Conservation (phyloP, 2,888 invertebrate species). For the Rosalia funebris region DNA sequence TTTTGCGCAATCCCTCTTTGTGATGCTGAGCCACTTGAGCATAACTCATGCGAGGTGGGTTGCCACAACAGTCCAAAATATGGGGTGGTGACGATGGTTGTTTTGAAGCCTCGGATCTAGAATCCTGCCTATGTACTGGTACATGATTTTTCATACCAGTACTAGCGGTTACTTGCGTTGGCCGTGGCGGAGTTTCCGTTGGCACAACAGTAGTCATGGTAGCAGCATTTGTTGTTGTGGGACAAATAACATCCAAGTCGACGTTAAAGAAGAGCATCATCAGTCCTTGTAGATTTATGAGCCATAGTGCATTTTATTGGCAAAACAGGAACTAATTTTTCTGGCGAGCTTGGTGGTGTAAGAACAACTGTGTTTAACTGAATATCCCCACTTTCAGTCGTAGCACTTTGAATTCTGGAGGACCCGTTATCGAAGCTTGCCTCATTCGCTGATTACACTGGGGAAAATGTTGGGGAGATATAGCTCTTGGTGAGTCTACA, state of each 20-base stretch:
- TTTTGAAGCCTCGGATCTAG: conserved; percentile 38
- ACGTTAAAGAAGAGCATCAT: conserved; percentile 60
- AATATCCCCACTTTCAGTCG: conserved; percentile 56
- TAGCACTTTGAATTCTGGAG: conserved; percentile 52
- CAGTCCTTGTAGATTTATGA: conserved; percentile 79
- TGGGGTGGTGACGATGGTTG: conserved; percentile 35
- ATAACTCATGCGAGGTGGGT: conserved; percentile 69
- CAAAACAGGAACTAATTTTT: conserved; percentile 65
- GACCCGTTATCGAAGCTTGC: conserved; percentile 26
- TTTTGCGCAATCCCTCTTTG: conserved; percentile 64
- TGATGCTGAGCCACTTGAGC: conserved; percentile 76
- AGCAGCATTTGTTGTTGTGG: conserved; percentile 67
- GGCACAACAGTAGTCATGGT: conserved; percentile 66
- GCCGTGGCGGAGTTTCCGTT: conserved; percentile 54
- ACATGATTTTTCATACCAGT: conserved; percentile 46
- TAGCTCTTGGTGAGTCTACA: conserved; percentile 57
- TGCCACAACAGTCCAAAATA: conserved; percentile 40
- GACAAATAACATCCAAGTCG: conserved; percentile 52
- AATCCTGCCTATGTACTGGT: conserved; percentile 43
- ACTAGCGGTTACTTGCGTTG: conserved; percentile 51
- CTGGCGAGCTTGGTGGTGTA: conserved; percentile 72
- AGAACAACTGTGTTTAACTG: conserved; percentile 64
- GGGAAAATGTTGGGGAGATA: conserved; percentile 54
- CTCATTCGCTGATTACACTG: conserved; percentile 35
- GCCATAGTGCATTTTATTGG: conserved; percentile 67